Base-by-base conservation (phyloP, 1,140 invertebrate genomes). In the Drosophila ananassae region DNA sequence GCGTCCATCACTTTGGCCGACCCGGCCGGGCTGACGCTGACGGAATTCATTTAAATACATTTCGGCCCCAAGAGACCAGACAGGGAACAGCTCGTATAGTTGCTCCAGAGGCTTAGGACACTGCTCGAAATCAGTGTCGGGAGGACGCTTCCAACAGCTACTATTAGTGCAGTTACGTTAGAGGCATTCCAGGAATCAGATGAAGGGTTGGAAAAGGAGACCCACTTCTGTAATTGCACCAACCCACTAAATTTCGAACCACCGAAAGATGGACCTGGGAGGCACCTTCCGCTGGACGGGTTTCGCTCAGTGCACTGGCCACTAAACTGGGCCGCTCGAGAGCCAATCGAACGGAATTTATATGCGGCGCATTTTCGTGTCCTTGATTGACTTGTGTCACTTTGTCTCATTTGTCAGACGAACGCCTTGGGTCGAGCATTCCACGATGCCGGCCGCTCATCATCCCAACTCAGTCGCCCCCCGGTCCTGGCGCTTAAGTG, bases 21-120 rank as follows among this genome's bases (percentile, higher is more conserved):
- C 63, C 48, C 37, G 47, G 6, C 50, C 44, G 32, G 51, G 71
- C 58, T 47, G 66, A 69, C 60, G 69, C 62, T 89, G 83, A 75
- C 76, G 80, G 89, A 90, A 90, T 90, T 90, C 89, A 90, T 90
- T 90, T 90, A 90, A 90, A 90, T 90, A 90, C 79, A 90, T 90
- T 90, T 87, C 51, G 61, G 77, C 68, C 83, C 71, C 79, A 58
- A 73, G 87, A 77, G 85, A 62, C 72, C 73, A 69, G 53, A 41
- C 56, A 47, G 22, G 24, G 54, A 30, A 21, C 39, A 46, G 54
- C 32, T 61, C 41, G 47, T 57, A 54, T 58, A 34, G 58, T 32
- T 58, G 62, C 37, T 50, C 17, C 12, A 21, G 48, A 39, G 68
- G 50, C 52, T 82, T 82, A 62, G 62, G 52, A 28, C 54, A 64